Evolutionary conservation across 2,888 invertebrate genomes (phyloP).

Genomic region (Dynastes hyllus): DNA sequence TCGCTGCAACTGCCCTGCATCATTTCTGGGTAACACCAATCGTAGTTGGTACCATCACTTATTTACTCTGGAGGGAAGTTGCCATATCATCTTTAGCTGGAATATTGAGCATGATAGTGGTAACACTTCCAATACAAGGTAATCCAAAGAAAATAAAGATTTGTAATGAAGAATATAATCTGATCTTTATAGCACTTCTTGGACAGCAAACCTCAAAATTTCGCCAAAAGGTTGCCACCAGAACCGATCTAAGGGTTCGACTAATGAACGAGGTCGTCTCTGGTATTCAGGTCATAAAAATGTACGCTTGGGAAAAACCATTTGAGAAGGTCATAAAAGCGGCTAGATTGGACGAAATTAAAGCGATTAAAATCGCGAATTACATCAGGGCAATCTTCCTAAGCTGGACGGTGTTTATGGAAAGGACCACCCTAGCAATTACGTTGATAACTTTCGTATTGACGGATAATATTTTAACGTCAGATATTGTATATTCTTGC

Average conservation of each 20-base stretch:
- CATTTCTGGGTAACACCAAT: constrained; percentile 88
- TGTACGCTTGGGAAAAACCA: constrained; percentile 82
- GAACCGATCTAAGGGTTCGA: constrained; percentile 77
- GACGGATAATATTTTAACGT: constrained; percentile 76
- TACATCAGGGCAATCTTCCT: constrained; percentile 79
- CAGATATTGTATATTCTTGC: constrained; percentile 66
- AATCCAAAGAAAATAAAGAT: neutral
- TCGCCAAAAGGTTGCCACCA: constrained; percentile 67
- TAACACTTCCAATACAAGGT: constrained; percentile 70
- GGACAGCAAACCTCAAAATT: constrained; percentile 80
- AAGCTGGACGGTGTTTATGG: constrained; percentile 85
- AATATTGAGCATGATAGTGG: constrained; percentile 73
- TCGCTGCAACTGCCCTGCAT: constrained; percentile 80
- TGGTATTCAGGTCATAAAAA: constrained; percentile 81
- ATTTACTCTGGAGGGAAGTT: constrained; percentile 74
- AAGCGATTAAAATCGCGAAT: constrained; percentile 66
- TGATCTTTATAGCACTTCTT: constrained; percentile 55
- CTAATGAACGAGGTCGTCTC: constrained; percentile 81
- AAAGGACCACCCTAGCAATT: constrained; percentile 85
- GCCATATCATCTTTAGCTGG: constrained; percentile 76
- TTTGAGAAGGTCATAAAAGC: constrained; percentile 69
- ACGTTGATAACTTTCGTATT: constrained; percentile 84
- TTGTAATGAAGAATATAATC: neutral
- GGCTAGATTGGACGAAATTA: constrained; percentile 54
- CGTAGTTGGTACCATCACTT: constrained; percentile 77